These are phyloP conservation scores for Heliconius himera DNA, from an alignment of 1,140 invertebrate species.

Conservation along the genomic window DNA sequence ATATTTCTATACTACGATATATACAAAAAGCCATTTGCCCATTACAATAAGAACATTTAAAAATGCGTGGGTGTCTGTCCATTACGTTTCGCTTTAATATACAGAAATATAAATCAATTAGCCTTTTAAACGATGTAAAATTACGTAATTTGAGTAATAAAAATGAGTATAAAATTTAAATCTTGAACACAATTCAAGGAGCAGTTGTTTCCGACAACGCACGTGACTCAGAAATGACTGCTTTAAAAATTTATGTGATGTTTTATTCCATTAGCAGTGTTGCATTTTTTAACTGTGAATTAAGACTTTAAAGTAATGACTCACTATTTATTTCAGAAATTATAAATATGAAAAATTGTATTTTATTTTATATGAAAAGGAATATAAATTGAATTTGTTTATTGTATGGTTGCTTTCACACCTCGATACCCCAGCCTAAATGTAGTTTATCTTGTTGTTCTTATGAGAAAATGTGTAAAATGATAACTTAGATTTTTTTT, in stretches of 20 bases:
- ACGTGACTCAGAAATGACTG: slow-evolving; percentile 66
- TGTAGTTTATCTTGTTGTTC: not conserved
- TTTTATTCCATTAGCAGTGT: slow-evolving; percentile 43
- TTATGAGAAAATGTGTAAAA: not conserved
- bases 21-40: not conserved
- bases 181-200: slow-evolving; percentile 70
- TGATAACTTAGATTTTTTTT: not conserved
- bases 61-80: not conserved
- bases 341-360: not conserved
- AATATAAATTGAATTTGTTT: not conserved
- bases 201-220: slow-evolving; percentile 71
- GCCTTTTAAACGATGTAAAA: slow-evolving; percentile 2
- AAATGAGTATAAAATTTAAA: slow-evolving; percentile 52
- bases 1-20: not conserved
- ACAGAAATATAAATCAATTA: slow-evolving; percentile 8
- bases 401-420: not conserved
- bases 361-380: not conserved
- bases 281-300: slow-evolving; percentile 22
- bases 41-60: not conserved
- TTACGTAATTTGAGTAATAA: slow-evolving; percentile 33
- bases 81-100: not conserved
- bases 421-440: not conserved
- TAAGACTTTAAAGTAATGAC: slow-evolving; percentile 17
- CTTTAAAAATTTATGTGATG: slow-evolving; percentile 57
- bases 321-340: slow-evolving; percentile 10